phyloP scores from a whole-genome alignment of 2,113 vertebrate species.

The Planiliza haematocheilus region DNA sequence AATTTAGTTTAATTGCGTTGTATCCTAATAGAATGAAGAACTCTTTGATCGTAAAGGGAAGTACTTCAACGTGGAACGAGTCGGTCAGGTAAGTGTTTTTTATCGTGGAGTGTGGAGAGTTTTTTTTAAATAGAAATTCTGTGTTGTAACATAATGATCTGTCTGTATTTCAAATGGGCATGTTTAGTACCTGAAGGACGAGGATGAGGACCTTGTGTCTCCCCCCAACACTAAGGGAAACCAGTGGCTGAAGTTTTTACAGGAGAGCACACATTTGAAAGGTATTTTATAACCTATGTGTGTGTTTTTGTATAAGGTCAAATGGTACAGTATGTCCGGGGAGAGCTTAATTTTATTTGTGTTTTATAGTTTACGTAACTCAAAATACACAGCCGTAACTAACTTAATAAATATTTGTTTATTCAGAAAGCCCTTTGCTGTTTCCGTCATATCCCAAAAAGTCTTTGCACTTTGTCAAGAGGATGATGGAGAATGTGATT shows the following conservation, averaged over 20 bases:
- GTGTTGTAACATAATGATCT: not conserved
- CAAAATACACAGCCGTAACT: not conserved
- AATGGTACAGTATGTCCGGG: not conserved
- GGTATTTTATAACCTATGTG: conserved; percentile 72
- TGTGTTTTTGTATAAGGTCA: not conserved
- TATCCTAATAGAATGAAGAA: conserved; percentile 90
- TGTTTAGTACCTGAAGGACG: conserved; percentile 95
- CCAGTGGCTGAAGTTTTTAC: conserved; percentile 95
- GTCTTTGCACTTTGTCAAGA: conserved; percentile 96
- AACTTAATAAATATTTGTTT: conserved; percentile 25
- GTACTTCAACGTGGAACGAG: conserved; percentile 97
- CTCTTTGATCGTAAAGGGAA: conserved; percentile 98
- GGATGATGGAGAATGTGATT: conserved; percentile 93
- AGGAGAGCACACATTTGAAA: conserved; percentile 91
- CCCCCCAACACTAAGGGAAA: conserved; percentile 95
- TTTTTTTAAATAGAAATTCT: not conserved
- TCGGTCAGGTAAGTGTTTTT: conserved; percentile 89
- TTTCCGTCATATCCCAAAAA: conserved; percentile 96
- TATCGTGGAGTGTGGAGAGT: not conserved
- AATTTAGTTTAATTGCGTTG: not conserved
- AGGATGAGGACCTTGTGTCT: conserved; percentile 96
- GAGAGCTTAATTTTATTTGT: no score
- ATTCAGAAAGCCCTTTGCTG: conserved; percentile 92
- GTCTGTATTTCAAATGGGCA: conserved; percentile 24
- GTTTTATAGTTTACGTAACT: not conserved